Conservation (phyloP, 2,888 invertebrate genomes). For the Dicycla oo region DNA sequence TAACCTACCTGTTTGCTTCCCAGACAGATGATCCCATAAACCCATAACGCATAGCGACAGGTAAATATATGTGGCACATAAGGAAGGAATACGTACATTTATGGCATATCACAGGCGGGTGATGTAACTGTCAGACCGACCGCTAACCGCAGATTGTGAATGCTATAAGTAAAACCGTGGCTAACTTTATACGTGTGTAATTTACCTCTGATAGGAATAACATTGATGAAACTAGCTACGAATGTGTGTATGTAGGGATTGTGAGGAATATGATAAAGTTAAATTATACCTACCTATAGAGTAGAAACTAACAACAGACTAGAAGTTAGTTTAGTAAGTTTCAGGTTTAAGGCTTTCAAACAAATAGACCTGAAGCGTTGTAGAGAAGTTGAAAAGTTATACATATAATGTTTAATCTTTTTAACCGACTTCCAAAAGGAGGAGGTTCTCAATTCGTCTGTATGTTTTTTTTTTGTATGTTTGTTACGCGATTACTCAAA, state of each 20-base stretch:
- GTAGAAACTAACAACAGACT: neutral
- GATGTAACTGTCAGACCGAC: constrained; percentile 70
- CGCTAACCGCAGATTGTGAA: constrained; percentile 66
- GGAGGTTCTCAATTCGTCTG: too few species aligned
- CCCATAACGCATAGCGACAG: neutral
- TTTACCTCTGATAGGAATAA: constrained; percentile 34
- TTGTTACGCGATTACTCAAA: too few species aligned
- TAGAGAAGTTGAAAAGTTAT: neutral
- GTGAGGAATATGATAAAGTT: too few species aligned
- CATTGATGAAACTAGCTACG: constrained; percentile 15
- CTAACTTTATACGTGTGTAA: constrained; percentile 56
- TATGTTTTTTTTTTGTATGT: too few species aligned
- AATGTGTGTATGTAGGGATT: neutral
- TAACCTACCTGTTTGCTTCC: neutral
- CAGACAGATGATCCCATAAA: constrained; percentile 5
- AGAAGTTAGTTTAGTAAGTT: neutral
- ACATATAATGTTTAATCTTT: neutral
- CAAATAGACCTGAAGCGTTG: constrained; percentile 2
- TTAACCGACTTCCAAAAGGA: too few species aligned
- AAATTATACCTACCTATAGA: neutral
- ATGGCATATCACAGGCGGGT: constrained; percentile 64
- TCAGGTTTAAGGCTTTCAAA: constrained; percentile 3
- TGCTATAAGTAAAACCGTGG: constrained; percentile 53
- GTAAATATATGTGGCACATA: constrained; percentile 51
- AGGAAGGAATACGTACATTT: constrained; percentile 73